Evolutionary conservation across 2,888 invertebrate genomes (phyloP), one percentile per base, ranked within the genome.

Genomic region (Eupithecia centaureata): DNA sequence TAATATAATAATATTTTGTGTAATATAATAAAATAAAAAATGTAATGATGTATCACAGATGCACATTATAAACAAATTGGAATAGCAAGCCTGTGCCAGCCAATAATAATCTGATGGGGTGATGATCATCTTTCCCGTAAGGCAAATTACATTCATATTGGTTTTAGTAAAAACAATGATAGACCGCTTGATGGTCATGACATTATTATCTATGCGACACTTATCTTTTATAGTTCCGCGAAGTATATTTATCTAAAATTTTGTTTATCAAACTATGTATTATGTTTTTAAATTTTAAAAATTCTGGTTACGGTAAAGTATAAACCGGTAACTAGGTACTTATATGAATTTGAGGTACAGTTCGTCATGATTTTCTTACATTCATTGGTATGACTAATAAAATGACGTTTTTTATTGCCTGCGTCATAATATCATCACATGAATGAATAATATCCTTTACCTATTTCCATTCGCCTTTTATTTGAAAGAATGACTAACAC

Each of bases 321-420:
- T 42, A 8, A 18, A 32, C 52, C 27, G 52, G 57, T 56, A n/a
- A n/a, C n/a, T n/a, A n/a, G n/a, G n/a, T n/a, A n/a, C n/a, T n/a
- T n/a, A 15, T 35, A 32, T 57, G 42, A 65, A 61, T 52, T 27
- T 27, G 27, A 52, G 27, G 52, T 27, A 52, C 15, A 25, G 15
- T 51, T 42, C 30, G 61, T 64, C 33, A 63, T 42, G 59, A 60
- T 65, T 52, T 69, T n/a, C n/a, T 69, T 30, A 56, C 62, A 61
- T 52, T 51, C 18, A 33, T 15, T 28, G 35, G 42, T 38, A n/a
- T 69, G 69, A 69, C 65, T 69, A 66, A 65, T 28, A n/a, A 51
- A 7, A 60, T 65, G 62, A 65, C 65, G 63, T 63, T 62, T 62
- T 30, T 52, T 65, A 42, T 18, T 52, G 38, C 4, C n/a, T 32